Conservation (phyloP, 2,113 vertebrate species). For the Noturus placidus region DNA sequence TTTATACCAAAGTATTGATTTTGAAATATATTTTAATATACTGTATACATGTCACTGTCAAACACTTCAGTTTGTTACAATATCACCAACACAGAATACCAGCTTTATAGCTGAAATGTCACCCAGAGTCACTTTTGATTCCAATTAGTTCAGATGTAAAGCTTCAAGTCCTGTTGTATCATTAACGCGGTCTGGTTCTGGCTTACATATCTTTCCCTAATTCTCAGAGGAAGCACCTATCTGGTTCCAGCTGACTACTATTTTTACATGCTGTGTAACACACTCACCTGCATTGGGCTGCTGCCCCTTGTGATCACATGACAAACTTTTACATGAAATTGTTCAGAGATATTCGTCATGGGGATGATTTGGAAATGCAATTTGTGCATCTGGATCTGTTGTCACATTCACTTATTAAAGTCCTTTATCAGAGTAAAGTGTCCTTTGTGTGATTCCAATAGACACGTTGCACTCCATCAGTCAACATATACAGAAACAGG, state of each 20-base stretch:
- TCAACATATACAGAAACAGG: not conserved
- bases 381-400: not conserved
- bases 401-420: not conserved
- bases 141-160: conserved; percentile 5
- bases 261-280: not conserved
- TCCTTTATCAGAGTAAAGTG: not conserved
- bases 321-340: not conserved
- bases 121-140: not conserved
- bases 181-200: conserved; percentile 7
- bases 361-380: not conserved
- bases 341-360: not conserved
- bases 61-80: not conserved
- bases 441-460: not conserved
- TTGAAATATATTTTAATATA: too few relatives aligned
- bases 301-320: not conserved
- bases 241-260: not conserved
- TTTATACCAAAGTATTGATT: too few relatives aligned
- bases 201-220: not conserved
- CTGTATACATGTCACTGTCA: not conserved
- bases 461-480: not conserved
- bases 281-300: not conserved
- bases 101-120: conserved; percentile 24
- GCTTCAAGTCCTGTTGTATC: conserved; percentile 5
- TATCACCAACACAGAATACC: not conserved
- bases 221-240: not conserved